Evolutionary conservation across 1,140 invertebrate genomes (phyloP), one percentile per base, ranked within the genome.

Genomic region (Elymnias hypermnestra): DNA sequence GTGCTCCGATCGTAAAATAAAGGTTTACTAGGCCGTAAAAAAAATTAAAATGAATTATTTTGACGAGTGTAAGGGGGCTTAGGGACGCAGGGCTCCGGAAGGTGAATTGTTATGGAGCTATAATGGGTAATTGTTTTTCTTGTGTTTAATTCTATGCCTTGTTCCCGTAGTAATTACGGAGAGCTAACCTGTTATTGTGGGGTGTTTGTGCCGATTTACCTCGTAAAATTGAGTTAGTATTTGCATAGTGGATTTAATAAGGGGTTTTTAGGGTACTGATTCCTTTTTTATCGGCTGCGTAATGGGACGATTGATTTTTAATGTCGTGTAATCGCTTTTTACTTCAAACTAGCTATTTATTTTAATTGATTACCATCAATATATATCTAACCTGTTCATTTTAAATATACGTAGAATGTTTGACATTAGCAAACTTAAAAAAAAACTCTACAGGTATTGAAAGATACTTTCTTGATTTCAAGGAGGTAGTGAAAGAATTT

Each of bases 21-120:
- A 84, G 74, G 69, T 84, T 84, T 84, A 84, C 68, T 79, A 65
- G 70, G 54, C 64, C 71, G 75, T 84, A 84, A 83, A 84, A 78
- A 83, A 84, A 84, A 84, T 84, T 81, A 84, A 84, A 84, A 84
- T 84, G 81, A 84, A 83, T 84, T 84, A 84, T 84, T 84, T 84
- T 84, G 81, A 83, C 81, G 81, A 83, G 78, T 67, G 56, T 59
- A 63, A 49, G 63, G 68, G 71, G 64, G 56, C 65, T 63, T 59
- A 45, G 63, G 62, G 55, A 63, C 53, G 60, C 57, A 54, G 57
- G 59, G 58, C 54, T 53, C 50, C 42, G 42, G 46, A 55, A 69
- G 77, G 63, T 70, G 71, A 72, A 79, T 63, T 69, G 72, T 72
- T 79, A 83, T 74, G 38, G 49, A 37, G 55, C 64, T 29, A 55